A percentile compares a stretch with the other conserved stretches of the same genome.
phyloP scores from a whole-genome alignment of 2,797 vertebrate species.

The Lutjanus campechanus region DNA sequence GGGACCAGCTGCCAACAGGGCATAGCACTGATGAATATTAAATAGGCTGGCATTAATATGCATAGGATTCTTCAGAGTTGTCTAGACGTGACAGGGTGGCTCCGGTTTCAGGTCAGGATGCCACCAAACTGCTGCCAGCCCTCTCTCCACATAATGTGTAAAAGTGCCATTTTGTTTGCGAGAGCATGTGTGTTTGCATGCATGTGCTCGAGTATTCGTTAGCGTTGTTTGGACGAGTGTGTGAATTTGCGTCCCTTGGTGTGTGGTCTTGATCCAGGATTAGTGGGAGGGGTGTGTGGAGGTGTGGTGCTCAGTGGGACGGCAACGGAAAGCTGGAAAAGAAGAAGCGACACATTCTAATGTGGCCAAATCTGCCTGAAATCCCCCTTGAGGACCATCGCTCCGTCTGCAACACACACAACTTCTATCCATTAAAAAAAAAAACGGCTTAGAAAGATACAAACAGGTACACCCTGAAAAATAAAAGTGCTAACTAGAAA shows the following conservation, averaged over 20 bases:
- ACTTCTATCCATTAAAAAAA: slow-evolving; percentile 24
- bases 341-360: slow-evolving; percentile 76
- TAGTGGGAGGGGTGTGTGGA: slow-evolving; percentile 69
- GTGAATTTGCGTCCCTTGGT: slow-evolving; percentile 60
- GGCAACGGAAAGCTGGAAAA: slow-evolving; percentile 69
- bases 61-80: slow-evolving; percentile 69
- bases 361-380: slow-evolving; percentile 79
- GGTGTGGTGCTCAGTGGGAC: slow-evolving; percentile 62
- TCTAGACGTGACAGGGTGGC: slow-evolving; percentile 73
- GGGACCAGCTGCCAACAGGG: slow-evolving; percentile 79
- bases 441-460: slow-evolving; percentile 6
- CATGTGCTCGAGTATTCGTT: slow-evolving; percentile 31
- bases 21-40: slow-evolving; percentile 82
- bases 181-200: slow-evolving; percentile 26
- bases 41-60: slow-evolving; percentile 77
- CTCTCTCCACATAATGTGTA: slow-evolving; percentile 44
- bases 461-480: neutral
- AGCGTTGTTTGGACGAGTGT: slow-evolving; percentile 43
- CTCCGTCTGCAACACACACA: slow-evolving; percentile 40
- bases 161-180: slow-evolving; percentile 56
- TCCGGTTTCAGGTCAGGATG: slow-evolving; percentile 72
- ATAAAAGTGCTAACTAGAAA: no score
- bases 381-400: slow-evolving; percentile 70
- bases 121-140: slow-evolving; percentile 64
- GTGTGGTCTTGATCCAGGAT: slow-evolving; percentile 83